A percentile compares a stretch with the other conserved stretches of the same genome.
Conservation (phyloP, 2,888 invertebrate species). For the Leptarthrus brevirostris region DNA sequence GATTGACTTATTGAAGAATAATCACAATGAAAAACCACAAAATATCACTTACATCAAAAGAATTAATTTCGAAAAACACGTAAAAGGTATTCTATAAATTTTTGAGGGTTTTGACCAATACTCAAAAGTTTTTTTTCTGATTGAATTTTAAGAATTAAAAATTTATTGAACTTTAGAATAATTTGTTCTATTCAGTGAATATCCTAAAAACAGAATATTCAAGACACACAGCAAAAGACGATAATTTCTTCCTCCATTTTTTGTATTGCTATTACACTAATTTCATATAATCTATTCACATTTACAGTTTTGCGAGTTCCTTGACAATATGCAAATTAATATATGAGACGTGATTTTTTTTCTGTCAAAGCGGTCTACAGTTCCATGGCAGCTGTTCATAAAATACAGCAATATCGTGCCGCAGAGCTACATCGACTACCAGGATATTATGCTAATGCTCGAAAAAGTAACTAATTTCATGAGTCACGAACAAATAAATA, state of each 20-base stretch:
- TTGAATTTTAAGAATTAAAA: neutral
- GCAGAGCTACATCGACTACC: conserved; percentile 10
- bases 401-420: conserved; percentile 14
- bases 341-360: neutral
- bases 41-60: too few relatives aligned
- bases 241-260: conserved; percentile 3
- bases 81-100: too few relatives aligned
- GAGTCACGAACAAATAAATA: conserved; percentile 45
- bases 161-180: conserved; percentile 1
- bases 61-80: too few relatives aligned
- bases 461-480: conserved; percentile 32
- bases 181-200: neutral
- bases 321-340: conserved; percentile 32
- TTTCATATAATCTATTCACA: conserved; percentile 39
- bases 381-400: conserved; percentile 32
- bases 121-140: neutral
- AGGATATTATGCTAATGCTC: conserved; percentile 24
- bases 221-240: conserved; percentile 33
- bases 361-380: conserved; percentile 23
- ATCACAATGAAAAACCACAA: too few relatives aligned
- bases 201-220: conserved; percentile 23
- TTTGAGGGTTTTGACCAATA: too few relatives aligned
- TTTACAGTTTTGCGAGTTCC: conserved; percentile 44
- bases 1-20: too few relatives aligned
- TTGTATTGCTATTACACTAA: conserved; percentile 35